Percentiles rank a stretch among this genome's conserved stretches.
phyloP scores from a whole-genome alignment of 2,113 vertebrate genomes.

The Acrocephalus arundinaceus region DNA sequence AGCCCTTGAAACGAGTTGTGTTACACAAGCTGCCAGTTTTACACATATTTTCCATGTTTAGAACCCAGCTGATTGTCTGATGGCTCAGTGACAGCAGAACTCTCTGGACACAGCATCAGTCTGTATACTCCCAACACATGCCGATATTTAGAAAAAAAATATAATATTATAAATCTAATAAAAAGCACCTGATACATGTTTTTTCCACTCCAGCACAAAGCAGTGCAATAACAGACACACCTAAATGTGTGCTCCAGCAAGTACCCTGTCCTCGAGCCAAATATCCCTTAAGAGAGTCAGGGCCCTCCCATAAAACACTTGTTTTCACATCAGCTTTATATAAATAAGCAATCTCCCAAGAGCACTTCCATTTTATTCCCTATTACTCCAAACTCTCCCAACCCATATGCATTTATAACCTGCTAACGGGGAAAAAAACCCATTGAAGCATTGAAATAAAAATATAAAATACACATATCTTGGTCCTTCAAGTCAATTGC shows the following conservation, averaged over 20 bases:
- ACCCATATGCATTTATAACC: neutral
- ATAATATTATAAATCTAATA: neutral
- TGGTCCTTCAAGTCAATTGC: neutral
- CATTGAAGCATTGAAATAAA: neutral
- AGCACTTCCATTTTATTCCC: neutral
- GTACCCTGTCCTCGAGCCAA: neutral
- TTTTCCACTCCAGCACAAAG: neutral
- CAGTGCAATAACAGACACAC: neutral
- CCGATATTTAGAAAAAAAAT: neutral
- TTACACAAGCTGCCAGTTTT: neutral
- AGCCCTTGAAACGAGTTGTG: neutral
- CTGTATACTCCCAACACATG: neutral
- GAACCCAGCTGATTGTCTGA: neutral
- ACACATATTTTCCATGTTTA: rapidly evolving
- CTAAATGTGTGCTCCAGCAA: neutral
- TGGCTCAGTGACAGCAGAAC: neutral
- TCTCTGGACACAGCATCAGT: neutral
- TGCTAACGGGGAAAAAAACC: neutral
- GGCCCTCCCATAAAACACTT: neutral
- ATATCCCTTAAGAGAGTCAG: neutral
- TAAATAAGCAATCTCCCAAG: neutral
- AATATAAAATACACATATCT: neutral
- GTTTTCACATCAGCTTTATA: neutral
- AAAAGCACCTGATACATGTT: neutral
- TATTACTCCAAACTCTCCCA: neutral